Conservation (phyloP, 2,888 invertebrate genomes). For the Heteromurus nitidus region DNA sequence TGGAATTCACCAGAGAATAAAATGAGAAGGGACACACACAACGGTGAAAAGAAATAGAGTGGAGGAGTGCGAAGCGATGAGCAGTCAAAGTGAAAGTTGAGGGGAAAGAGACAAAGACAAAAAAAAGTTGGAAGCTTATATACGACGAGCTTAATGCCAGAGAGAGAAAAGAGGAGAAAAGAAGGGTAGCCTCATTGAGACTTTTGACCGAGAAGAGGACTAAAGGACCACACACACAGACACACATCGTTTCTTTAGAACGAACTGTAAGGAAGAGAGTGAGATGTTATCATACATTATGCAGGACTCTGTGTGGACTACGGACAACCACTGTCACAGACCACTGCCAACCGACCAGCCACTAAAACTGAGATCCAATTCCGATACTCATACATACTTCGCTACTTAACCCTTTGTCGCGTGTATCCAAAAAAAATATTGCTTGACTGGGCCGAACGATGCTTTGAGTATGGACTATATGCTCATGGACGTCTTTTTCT, state of each 20-base stretch:
- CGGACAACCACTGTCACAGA: not conserved
- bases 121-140: not conserved
- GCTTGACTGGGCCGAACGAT: not conserved
- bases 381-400: no score
- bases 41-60: not conserved
- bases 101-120: not conserved
- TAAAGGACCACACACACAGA: not conserved
- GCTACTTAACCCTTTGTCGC: no score
- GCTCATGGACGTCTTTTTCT: not conserved
- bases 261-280: constrained; percentile 2
- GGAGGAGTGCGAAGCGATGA: no score
- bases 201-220: constrained; percentile 6
- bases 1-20: not conserved
- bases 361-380: no score
- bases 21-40: not conserved
- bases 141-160: not conserved
- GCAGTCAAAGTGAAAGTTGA: not conserved
- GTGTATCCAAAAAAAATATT: no score
- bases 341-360: no score
- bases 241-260: not conserved
- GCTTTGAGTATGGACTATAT: not conserved
- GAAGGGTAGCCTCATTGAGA: not conserved
- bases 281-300: constrained; percentile 24
- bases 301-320: no score
- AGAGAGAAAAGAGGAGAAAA: not conserved